These are phyloP conservation scores for Oceanodroma leucorhoa DNA, from an alignment of 2,797 vertebrate genomes.

Conservation along the genomic window DNA sequence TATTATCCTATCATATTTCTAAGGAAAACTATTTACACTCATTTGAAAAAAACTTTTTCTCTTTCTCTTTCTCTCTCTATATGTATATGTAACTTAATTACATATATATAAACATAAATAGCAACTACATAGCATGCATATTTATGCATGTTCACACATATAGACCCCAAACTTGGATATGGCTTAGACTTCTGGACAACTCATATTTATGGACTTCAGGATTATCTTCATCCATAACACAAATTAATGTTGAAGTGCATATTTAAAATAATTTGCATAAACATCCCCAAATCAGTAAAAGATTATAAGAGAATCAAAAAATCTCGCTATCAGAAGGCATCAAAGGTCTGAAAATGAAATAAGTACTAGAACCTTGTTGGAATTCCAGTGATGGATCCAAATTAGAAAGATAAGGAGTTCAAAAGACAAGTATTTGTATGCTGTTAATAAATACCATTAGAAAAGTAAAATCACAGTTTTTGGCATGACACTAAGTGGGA, in stretches of 20 bases:
- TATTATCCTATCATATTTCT: background rate
- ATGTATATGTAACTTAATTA: background rate
- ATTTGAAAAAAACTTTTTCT: background rate
- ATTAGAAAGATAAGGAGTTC: background rate
- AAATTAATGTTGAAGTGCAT: background rate
- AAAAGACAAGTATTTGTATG: background rate
- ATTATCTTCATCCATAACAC: background rate
- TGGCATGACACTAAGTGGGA: background rate
- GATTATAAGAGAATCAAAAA: background rate
- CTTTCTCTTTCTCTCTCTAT: background rate
- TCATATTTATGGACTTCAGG: background rate
- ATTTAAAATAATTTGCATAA: background rate
- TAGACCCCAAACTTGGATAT: background rate
- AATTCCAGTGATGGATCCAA: background rate
- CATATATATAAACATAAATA: background rate
- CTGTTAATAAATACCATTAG: background rate
- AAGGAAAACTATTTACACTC: background rate
- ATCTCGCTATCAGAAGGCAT: background rate
- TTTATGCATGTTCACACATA: background rate
- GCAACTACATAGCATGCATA: background rate
- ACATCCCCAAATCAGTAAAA: background rate
- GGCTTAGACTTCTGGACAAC: background rate
- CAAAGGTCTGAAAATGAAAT: background rate
- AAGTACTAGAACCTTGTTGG: background rate
- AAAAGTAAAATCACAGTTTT: background rate